Percentiles rank a stretch among this genome's conserved stretches.
These are phyloP conservation scores for Sphenopsis melanotis DNA, from an alignment of 2,797 vertebrate genomes.

Conservation along the genomic window DNA sequence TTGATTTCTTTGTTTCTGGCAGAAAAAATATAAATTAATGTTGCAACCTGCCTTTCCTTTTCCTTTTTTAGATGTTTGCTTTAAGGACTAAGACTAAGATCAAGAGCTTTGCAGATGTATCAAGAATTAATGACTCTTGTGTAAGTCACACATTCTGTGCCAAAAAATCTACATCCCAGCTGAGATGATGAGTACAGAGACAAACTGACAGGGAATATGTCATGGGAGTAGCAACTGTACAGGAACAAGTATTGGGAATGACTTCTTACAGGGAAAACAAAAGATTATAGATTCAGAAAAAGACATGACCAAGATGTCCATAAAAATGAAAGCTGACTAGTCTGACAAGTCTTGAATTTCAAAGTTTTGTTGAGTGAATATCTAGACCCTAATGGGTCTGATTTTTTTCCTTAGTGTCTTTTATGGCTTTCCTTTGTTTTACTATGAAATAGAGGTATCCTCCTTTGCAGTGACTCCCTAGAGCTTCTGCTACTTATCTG, in stretches of 20 bases:
- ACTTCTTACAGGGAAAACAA: constrained; percentile 46
- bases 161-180: constrained; percentile 11
- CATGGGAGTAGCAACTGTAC: constrained; percentile 18
- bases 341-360: constrained; percentile 30
- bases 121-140: constrained; percentile 48
- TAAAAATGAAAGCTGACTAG: constrained; percentile 36
- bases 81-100: constrained; percentile 15
- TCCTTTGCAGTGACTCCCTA: not conserved
- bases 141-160: not conserved
- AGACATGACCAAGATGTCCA: constrained; percentile 18
- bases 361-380: not conserved
- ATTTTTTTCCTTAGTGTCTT: not conserved
- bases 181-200: constrained; percentile 21
- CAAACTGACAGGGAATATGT: constrained; percentile 31
- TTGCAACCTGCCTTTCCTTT: not conserved
- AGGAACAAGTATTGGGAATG: constrained; percentile 47
- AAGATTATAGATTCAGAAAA: constrained; percentile 25
- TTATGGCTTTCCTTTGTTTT: constrained; percentile 5
- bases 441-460: not conserved
- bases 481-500: not conserved
- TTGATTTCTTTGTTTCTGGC: not conserved
- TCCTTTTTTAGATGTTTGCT: constrained; percentile 33
- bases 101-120: constrained; percentile 24
- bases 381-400: not conserved
- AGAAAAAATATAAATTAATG: not conserved